Conservation (phyloP, 2,888 invertebrate species). For the Rhagonycha lutea region DNA sequence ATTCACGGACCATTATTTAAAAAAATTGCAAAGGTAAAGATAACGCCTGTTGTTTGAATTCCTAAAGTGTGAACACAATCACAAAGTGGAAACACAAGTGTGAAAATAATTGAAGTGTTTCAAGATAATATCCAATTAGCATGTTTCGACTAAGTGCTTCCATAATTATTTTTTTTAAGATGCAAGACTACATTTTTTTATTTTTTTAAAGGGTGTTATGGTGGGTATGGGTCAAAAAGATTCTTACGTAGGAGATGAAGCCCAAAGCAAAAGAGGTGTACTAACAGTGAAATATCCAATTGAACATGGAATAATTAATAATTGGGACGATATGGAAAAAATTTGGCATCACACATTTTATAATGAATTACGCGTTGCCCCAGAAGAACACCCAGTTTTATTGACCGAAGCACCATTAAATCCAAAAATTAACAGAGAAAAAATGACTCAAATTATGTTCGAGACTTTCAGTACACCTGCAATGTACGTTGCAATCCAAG, state of each 20-base stretch:
- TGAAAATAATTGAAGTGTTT: too few relatives aligned
- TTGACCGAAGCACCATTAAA: slow-evolving; percentile 81
- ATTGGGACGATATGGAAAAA: slow-evolving; percentile 90
- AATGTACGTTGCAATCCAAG: slow-evolving; percentile 77
- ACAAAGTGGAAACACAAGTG: too few relatives aligned
- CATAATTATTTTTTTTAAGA: neutral
- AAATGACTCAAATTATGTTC: slow-evolving; percentile 72
- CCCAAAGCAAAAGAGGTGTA: slow-evolving; percentile 60
- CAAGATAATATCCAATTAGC: neutral
- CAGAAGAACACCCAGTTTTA: slow-evolving; percentile 79
- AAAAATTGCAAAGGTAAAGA: too few relatives aligned
- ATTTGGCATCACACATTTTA: slow-evolving; percentile 88
- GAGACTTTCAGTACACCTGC: slow-evolving; percentile 64
- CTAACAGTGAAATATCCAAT: slow-evolving; percentile 73
- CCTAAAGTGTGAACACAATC: too few relatives aligned
- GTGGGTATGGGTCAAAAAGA: slow-evolving; percentile 56
- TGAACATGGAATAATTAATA: slow-evolving; percentile 75
- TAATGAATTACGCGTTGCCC: slow-evolving; percentile 78
- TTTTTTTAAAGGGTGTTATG: slow-evolving; percentile 49
- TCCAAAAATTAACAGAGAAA: slow-evolving; percentile 80
- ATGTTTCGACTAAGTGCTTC: neutral
- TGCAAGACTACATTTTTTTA: neutral
- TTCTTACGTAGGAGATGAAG: slow-evolving; percentile 64
- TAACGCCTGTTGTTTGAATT: too few relatives aligned
- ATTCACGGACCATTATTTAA: too few relatives aligned